Base-by-base conservation (phyloP, 2,888 invertebrate species). In the Lepeophtheirus nordmannii region DNA sequence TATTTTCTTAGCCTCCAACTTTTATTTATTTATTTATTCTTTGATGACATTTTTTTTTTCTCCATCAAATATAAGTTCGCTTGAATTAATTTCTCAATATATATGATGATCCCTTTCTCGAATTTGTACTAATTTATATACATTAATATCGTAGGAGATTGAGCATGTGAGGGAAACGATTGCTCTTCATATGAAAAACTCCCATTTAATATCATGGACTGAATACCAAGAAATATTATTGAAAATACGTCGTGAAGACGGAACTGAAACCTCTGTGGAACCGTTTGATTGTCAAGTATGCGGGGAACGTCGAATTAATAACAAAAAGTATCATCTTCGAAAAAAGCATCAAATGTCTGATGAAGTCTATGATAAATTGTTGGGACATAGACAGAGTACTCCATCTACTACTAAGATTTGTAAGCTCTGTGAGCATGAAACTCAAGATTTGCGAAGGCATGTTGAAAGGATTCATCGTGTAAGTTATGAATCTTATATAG, bases 121-220 rank as follows among this genome's bases (percentile, higher is more conserved):
- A 30, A 30, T 30, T 30, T 5, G 7, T 5, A 30, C 2, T 30
- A 30, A 30, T 30, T 5, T 5, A 30, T 30, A 30, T 30, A 30
- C 30, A 30, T 30, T 30, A 30, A 2, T 30, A 30, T 30, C 8
- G 5, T 46, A 63, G 56, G 63, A 63, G 12, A 53, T 63, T n/a
- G 53, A 63, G 63, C 63, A 63, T 53, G 53, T 53, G 7, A 46
- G 63, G 11, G 38, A 65, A n/a, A 58, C 56, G n/a, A 65, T 66
- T 12, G 66, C 60, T n/a, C 39, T 38, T 23, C 66, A 66, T 41
- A 66, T 66, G 66, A 66, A 66, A 60, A 60, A 58, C 58, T 46
- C 41, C 8, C 66, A 66, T 66, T 60, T 66, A 23, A 66, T 66
- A 23, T 66, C 66, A 17, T 66, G 66, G 66, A 66, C 37, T 30